phyloP scores from a whole-genome alignment of 2,888 invertebrate genomes.

The Yponomeuta cagnagella region DNA sequence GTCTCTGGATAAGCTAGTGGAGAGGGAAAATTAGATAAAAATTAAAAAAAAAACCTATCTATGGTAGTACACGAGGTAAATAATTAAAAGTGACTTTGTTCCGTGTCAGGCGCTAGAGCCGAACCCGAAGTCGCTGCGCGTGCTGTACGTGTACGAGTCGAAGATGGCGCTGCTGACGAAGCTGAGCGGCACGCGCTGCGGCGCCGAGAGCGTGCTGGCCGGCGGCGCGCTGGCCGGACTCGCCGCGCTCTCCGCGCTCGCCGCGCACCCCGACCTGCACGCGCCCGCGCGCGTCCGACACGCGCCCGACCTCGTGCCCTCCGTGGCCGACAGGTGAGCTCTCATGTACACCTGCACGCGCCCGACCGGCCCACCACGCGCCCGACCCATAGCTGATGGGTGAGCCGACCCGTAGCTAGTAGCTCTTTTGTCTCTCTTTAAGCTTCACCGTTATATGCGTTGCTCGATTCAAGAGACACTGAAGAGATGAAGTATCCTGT shows the following conservation, averaged over 20 bases:
- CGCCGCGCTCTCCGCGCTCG: constrained; percentile 81
- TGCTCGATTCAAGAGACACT: no score
- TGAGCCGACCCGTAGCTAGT: no score
- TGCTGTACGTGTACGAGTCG: constrained; percentile 90
- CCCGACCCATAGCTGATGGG: no score
- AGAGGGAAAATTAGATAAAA: no score
- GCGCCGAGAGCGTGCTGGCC: constrained; percentile 83
- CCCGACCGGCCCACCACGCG: constrained; percentile 15
- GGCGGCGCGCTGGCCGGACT: constrained; percentile 81
- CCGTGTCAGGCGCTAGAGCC: constrained; percentile 75
- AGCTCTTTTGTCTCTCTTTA: no score
- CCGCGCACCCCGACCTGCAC: constrained; percentile 82
- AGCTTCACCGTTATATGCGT: no score
- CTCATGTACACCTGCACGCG: background rate
- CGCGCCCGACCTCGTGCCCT: constrained; percentile 47
- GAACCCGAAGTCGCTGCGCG: constrained; percentile 80
- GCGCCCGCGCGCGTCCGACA: constrained; percentile 27
- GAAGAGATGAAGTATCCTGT: no score
- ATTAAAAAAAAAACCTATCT: no score
- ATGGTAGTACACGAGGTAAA: no score
- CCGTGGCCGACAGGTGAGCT: constrained; percentile 43
- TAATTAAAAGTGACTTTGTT: no score
- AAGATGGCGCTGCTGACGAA: constrained; percentile 87
- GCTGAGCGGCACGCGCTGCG: constrained; percentile 80
- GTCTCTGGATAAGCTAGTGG: no score